These are phyloP conservation scores for Suncus etruscus DNA, from an alignment of 2,113 vertebrate genomes.

Conservation along the genomic window DNA sequence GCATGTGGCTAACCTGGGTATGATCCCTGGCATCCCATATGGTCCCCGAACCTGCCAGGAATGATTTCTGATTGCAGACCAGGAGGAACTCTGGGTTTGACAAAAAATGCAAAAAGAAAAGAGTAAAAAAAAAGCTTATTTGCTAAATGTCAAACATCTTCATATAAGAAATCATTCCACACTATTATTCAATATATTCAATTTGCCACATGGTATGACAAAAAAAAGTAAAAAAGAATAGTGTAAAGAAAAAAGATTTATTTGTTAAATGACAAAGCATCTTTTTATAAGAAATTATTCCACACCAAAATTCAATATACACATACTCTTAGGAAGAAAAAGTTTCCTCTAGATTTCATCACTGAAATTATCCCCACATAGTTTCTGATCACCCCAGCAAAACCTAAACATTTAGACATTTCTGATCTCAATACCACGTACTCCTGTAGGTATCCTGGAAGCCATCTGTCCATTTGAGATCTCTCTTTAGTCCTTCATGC, in stretches of 20 bases:
- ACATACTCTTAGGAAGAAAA: not conserved
- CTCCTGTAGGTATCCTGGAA: not conserved
- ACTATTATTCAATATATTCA: no score
- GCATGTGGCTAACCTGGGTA: no score
- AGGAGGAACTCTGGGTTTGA: no score
- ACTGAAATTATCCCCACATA: not conserved
- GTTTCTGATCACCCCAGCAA: not conserved
- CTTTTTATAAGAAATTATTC: not conserved
- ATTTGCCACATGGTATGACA: no score
- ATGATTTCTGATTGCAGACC: no score
- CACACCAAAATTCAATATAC: not conserved
- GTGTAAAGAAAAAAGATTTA: not conserved
- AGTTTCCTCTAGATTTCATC: not conserved
- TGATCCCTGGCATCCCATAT: no score
- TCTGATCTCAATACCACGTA: not conserved
- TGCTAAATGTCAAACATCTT: no score
- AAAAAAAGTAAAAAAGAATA: no score
- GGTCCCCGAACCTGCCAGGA: no score
- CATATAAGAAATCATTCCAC: no score
- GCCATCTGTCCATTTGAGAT: not conserved
- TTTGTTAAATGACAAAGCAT: not conserved
- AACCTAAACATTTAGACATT: not conserved
- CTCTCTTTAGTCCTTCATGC: not conserved
- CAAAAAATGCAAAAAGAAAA: no score
- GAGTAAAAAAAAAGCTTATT: no score